phyloP scores from a whole-genome alignment of 2,113 vertebrate species.

The Terrapene triunguis region DNA sequence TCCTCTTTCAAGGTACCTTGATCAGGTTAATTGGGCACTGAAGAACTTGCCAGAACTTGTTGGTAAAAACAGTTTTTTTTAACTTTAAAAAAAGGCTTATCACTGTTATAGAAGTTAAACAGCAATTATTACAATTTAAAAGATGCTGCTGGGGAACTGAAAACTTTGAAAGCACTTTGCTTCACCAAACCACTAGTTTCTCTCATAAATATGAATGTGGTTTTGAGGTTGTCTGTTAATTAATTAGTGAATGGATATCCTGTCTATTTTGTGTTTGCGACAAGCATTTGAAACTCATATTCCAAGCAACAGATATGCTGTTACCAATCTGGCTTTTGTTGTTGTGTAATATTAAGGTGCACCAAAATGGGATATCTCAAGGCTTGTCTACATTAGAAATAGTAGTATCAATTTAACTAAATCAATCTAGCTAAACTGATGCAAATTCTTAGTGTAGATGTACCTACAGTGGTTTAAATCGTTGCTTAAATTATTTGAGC shows the following conservation, averaged over 20 bases:
- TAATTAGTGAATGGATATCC: background rate
- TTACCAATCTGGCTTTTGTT: background rate
- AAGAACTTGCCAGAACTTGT: background rate
- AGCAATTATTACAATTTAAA: background rate
- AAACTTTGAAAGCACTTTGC: background rate
- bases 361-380: background rate
- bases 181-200: background rate
- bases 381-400: background rate
- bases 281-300: background rate
- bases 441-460: background rate
- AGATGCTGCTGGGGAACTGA: background rate
- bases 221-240: background rate
- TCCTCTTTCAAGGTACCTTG: conserved; percentile 8
- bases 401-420: background rate
- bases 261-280: fast-evolving
- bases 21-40: conserved; percentile 28
- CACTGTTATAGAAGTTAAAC: background rate
- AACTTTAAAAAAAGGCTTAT: background rate
- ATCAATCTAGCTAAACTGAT: background rate
- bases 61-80: background rate
- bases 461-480: background rate
- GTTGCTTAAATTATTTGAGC: background rate
- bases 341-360: fast-evolving
- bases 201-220: background rate
- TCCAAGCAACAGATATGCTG: background rate